Percentiles rank a stretch among this genome's conserved stretches.
Conservation (phyloP, 2,797 vertebrate genomes). For the Moxostoma hubbsi region DNA sequence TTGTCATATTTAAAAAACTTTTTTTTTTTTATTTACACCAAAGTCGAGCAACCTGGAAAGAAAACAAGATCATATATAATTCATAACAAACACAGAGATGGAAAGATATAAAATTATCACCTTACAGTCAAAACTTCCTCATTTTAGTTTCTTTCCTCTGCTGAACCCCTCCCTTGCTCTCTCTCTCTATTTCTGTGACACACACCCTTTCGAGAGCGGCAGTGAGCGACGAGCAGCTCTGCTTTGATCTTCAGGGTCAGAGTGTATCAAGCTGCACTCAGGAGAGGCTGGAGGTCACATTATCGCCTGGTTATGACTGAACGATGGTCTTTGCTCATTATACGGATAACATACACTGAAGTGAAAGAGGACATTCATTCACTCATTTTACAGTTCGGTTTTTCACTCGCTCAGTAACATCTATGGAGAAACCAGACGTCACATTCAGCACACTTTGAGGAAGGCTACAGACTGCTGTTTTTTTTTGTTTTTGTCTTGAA, state of each 20-base stretch:
- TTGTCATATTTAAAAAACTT: no score
- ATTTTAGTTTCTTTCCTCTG: background rate
- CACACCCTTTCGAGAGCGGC: conserved; percentile 46
- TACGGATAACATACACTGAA: no score
- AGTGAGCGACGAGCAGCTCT: background rate
- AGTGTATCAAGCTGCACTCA: background rate
- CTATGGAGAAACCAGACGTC: no score
- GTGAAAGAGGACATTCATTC: no score
- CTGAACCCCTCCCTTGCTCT: background rate
- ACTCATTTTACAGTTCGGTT: no score
- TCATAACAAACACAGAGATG: background rate
- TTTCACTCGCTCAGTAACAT: no score
- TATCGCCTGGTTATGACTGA: background rate
- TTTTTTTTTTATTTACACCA: no score
- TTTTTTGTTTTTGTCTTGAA: no score
- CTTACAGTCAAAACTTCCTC: background rate
- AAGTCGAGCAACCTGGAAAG: background rate
- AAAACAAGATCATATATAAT: background rate
- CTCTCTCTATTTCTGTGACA: conserved; percentile 21
- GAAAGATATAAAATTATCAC: background rate
- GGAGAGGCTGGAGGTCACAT: background rate
- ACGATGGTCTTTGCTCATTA: background rate
- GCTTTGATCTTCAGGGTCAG: background rate
- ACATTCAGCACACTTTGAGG: no score
- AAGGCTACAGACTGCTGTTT: no score